These are phyloP conservation scores for Lophochroa leadbeateri DNA, from an alignment of 2,113 vertebrate genomes.

Conservation along the genomic window DNA sequence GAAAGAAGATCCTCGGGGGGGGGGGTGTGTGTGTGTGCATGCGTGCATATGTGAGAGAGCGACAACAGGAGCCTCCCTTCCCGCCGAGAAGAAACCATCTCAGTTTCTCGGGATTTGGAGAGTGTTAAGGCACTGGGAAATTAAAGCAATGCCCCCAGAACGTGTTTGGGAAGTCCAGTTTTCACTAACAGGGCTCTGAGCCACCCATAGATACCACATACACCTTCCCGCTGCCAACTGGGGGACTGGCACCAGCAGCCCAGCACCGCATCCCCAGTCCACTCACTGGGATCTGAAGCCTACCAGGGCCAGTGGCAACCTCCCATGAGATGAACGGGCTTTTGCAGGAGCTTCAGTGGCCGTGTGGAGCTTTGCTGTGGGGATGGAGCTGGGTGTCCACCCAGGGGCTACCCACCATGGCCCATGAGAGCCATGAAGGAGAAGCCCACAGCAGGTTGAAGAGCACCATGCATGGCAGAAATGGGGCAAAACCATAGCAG, in stretches of 20 bases:
- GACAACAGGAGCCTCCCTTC: conserved; percentile 8
- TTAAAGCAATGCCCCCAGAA: neutral
- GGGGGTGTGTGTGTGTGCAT: neutral
- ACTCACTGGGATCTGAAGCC: neutral
- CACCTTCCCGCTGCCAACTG: neutral
- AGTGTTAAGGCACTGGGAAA: neutral
- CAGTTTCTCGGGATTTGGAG: conserved; percentile 2
- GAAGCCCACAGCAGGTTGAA: neutral
- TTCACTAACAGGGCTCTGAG: neutral
- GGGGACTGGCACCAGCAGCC: neutral
- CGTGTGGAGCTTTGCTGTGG: neutral
- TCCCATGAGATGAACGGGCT: neutral
- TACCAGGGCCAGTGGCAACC: neutral
- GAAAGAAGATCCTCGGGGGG: neutral
- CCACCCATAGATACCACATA: neutral
- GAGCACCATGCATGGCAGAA: neutral
- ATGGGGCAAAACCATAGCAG: rapidly evolving
- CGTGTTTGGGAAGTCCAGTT: neutral
- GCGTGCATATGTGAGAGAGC: neutral
- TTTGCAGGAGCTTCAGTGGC: neutral
- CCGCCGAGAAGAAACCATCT: neutral
- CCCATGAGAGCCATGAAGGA: rapidly evolving
- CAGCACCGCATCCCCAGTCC: neutral
- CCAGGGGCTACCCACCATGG: neutral
- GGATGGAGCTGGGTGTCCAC: neutral